These are phyloP conservation scores for Aleiodes testaceus DNA, from an alignment of 2,888 invertebrate species.

Conservation along the genomic window DNA sequence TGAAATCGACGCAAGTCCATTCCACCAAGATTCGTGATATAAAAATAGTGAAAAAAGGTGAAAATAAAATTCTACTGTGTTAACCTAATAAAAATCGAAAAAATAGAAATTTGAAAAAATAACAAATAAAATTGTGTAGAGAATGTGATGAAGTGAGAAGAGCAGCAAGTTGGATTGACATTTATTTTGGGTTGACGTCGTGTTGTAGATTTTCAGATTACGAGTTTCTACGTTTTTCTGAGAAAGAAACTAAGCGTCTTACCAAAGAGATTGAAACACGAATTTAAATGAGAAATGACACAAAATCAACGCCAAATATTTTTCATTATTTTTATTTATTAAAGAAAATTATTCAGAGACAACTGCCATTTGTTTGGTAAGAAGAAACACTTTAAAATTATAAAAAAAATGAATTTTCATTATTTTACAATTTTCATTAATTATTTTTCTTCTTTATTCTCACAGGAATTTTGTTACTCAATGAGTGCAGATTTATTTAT, in stretches of 20 bases:
- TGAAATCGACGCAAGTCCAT: conserved; percentile 6
- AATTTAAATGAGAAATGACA: conserved; percentile 3
- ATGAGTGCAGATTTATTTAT: not conserved
- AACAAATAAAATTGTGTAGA: not conserved
- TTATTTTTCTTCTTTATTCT: not conserved
- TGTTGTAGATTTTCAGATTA: conserved; percentile 5
- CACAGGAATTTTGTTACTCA: no score
- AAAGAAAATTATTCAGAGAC: not conserved
- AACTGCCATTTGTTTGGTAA: no score
- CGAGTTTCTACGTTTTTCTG: conserved; percentile 2
- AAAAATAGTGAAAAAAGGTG: no score
- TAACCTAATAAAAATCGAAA: not conserved
- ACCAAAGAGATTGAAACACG: not conserved
- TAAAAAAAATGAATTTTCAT: conserved; percentile 21
- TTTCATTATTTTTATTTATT: not conserved
- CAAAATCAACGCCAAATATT: not conserved
- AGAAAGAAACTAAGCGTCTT: not conserved
- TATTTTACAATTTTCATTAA: not conserved
- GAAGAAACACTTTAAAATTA: no score
- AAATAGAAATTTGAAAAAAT: conserved; percentile 9
- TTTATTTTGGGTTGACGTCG: not conserved
- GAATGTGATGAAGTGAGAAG: no score
- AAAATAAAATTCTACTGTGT: conserved; percentile 1
- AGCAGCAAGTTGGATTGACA: not conserved
- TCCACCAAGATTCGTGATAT: conserved; percentile 3